These are phyloP conservation scores for Antechinus stuartii DNA, from an alignment of 2,113 vertebrate species.

Conservation along the genomic window DNA sequence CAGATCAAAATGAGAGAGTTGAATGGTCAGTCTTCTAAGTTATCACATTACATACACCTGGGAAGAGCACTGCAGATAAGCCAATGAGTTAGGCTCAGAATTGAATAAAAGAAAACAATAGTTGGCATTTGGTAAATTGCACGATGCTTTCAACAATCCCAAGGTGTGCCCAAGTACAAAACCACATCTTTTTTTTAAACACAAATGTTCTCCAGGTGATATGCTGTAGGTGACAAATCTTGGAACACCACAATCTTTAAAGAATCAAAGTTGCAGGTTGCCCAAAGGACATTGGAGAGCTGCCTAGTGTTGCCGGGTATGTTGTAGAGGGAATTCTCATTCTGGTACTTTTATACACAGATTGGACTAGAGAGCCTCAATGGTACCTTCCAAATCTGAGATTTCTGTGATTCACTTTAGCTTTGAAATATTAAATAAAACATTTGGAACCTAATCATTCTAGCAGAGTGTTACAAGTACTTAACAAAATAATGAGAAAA, in stretches of 20 bases:
- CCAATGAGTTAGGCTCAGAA: neutral
- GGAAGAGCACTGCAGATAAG: neutral
- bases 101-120: neutral
- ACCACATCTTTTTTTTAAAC: neutral
- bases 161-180: neutral
- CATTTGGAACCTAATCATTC: neutral
- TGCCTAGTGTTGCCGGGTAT: neutral
- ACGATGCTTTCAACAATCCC: neutral
- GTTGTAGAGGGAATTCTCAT: neutral
- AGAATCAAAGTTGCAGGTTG: conserved; percentile 6
- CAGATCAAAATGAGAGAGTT: neutral
- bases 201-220: conserved; percentile 7
- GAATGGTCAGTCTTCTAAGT: neutral
- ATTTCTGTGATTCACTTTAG: neutral
- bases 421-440: conserved; percentile 48
- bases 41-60: neutral
- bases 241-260: neutral
- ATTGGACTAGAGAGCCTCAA: neutral
- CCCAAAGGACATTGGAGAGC: conserved; percentile 1
- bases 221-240: conserved; percentile 6
- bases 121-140: neutral
- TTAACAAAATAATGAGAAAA: conserved; percentile 17
- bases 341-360: neutral
- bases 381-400: neutral
- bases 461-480: neutral